These are phyloP conservation scores for Loxodonta africana DNA, from an alignment of 2,113 vertebrate genomes.

Conservation along the genomic window DNA sequence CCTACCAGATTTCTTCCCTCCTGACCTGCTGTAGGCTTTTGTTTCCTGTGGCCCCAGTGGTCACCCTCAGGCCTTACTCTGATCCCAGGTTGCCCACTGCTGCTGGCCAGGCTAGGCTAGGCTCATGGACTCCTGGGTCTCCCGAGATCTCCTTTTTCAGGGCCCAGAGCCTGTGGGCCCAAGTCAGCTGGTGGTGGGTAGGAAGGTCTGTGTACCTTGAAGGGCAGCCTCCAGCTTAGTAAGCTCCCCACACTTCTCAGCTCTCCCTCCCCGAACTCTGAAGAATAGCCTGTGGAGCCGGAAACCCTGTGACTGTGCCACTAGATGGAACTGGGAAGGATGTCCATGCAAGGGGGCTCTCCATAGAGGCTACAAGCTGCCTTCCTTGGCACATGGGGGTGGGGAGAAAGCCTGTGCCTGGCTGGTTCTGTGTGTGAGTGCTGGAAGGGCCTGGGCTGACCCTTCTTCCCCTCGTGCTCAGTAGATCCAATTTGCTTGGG, in stretches of 20 bases:
- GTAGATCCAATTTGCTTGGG: conserved; percentile 62
- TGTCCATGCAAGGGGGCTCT: not conserved
- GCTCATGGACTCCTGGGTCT: not conserved
- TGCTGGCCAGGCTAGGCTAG: not conserved
- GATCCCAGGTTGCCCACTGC: not conserved
- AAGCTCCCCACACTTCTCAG: not conserved
- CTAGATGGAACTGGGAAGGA: not conserved
- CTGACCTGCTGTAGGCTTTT: not conserved
- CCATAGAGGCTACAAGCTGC: not conserved
- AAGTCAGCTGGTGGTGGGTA: not conserved
- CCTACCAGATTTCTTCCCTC: not conserved
- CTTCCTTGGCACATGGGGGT: not conserved
- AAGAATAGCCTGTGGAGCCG: not conserved
- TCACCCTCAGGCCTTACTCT: not conserved
- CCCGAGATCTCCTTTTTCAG: not conserved
- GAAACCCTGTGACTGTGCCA: not conserved
- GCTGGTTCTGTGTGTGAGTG: not conserved
- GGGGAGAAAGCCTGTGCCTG: not conserved
- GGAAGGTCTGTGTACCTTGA: not conserved
- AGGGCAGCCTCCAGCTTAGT: not conserved
- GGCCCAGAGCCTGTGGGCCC: not conserved
- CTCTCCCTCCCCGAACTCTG: not conserved
- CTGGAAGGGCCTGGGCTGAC: not conserved
- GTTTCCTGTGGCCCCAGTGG: not conserved
- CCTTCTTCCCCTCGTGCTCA: conserved; percentile 13